These are phyloP conservation scores for Aspidiotus rigidus DNA, from an alignment of 2,888 invertebrate species.

Conservation along the genomic window DNA sequence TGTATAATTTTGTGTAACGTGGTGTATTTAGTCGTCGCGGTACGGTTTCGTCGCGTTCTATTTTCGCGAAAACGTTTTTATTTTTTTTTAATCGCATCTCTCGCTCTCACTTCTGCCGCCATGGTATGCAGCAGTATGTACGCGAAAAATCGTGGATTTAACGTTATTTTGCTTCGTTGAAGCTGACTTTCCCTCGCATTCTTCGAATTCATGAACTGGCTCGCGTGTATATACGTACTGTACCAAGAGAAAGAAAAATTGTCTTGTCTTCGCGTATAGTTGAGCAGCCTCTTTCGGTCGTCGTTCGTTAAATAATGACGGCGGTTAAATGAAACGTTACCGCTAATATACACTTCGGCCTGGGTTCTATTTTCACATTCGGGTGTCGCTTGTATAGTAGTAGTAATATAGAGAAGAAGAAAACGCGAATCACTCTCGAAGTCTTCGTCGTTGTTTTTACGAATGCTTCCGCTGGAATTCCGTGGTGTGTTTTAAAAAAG, in stretches of 20 bases:
- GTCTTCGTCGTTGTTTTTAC: neutral
- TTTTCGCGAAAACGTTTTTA: neutral
- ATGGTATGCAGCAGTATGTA: neutral
- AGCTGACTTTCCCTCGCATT: conserved; percentile 3
- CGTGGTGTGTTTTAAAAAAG: no score
- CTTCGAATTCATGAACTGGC: neutral
- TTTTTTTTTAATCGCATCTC: neutral
- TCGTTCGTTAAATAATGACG: neutral
- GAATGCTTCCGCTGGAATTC: neutral
- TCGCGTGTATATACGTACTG: neutral
- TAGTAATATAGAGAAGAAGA: neutral
- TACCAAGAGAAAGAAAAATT: neutral
- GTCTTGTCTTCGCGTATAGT: neutral
- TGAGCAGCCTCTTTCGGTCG: conserved; percentile 1
- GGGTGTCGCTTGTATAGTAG: neutral
- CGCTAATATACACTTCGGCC: neutral
- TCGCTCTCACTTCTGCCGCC: neutral
- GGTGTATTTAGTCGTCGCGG: no score
- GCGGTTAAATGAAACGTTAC: neutral
- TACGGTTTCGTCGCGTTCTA: neutral
- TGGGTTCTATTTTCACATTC: neutral
- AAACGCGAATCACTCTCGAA: neutral
- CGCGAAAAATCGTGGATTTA: neutral
- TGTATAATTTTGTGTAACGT: no score
- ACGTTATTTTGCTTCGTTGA: neutral